These are phyloP conservation scores for Brachypterus glaber DNA, from an alignment of 2,888 invertebrate genomes.

Conservation along the genomic window DNA sequence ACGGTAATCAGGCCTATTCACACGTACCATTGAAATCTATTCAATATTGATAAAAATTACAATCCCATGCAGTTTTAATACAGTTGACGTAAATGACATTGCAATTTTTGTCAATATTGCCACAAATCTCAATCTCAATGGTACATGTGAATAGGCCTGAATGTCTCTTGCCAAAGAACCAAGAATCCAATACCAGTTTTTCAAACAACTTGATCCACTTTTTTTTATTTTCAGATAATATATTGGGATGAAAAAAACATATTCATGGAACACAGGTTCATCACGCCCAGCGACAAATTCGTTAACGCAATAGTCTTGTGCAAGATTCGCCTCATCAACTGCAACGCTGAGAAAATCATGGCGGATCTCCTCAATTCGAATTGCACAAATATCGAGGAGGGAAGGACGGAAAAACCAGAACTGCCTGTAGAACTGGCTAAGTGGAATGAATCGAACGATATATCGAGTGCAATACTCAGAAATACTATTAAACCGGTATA, in stretches of 20 bases:
- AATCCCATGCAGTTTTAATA: no score
- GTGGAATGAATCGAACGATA: conserved; percentile 62
- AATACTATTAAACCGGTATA: no score
- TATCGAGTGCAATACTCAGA: conserved; percentile 58
- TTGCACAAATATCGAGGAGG: conserved; percentile 28
- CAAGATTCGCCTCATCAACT: conserved; percentile 50
- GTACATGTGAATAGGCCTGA: no score
- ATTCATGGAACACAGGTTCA: conserved; percentile 75
- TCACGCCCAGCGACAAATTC: conserved; percentile 61
- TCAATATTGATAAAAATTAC: no score
- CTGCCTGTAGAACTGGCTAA: conserved; percentile 55
- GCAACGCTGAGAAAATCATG: conserved; percentile 47
- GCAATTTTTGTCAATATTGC: no score
- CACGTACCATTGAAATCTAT: no score
- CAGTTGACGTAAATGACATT: no score
- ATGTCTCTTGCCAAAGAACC: no score
- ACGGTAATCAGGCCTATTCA: no score
- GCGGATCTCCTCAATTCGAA: conserved; percentile 32
- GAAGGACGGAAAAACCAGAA: conserved; percentile 45
- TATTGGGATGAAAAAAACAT: conserved; percentile 79
- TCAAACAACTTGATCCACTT: no score
- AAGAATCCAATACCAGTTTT: no score
- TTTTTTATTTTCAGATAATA: conserved; percentile 51
- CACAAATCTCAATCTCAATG: no score
- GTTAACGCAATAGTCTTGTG: conserved; percentile 54